Base-by-base conservation (phyloP, 2,113 vertebrate species). In the Pycnonotus jocosus region DNA sequence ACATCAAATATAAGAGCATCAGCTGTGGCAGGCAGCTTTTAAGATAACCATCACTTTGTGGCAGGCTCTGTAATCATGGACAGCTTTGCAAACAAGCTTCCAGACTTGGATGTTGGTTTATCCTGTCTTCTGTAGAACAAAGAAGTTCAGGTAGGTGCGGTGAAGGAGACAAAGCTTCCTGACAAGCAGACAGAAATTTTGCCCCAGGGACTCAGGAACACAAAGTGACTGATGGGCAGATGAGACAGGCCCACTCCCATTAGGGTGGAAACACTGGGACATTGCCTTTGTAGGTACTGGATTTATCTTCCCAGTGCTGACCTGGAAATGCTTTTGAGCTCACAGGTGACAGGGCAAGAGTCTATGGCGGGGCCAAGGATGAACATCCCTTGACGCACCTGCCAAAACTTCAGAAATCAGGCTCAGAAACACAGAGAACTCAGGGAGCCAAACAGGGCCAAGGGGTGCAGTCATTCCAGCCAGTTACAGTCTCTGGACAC, bases 341-440 rank as follows among this genome's bases (percentile, higher is more conserved):
- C 13, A 2, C 40, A 35, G 12, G 31, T 40, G 61, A 53, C 44
- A 74, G 10, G 22, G n/a, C 33, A 74, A 35, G 44, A 47, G 8
- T 7, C n/a, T 23, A 0, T 1, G 2, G 13, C 79, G 22, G n/a
- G 21, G 12, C 48, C 22, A 25, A 78, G 24, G 70, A 54, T 0
- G 0, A 11, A 37, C 33, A 31, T 4, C n/a, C 45, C 42, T 38
- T 4, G 12, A 31, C 21, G 42, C 38, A 71, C 33, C 7, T 78
- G 28, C 48, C 77, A 51, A 77, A 80, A 56, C 12, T 11, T 12
- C 45, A 76, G 15, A 88, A 57, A 61, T 30, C 71, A 74, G 15
- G 50, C 7, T 14, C 54, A 77, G 57, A 28, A 80, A 58, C 61
- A 72, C 16, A 33, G 31, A 76, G 74, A 91, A 47, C 7, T 15